A percentile compares a stretch with the other conserved stretches of the same genome.
These are phyloP conservation scores for Chrysogorgia sp. DNA, from an alignment of 92 coral and sea anemone genomes.

Conservation along the genomic window DNA sequence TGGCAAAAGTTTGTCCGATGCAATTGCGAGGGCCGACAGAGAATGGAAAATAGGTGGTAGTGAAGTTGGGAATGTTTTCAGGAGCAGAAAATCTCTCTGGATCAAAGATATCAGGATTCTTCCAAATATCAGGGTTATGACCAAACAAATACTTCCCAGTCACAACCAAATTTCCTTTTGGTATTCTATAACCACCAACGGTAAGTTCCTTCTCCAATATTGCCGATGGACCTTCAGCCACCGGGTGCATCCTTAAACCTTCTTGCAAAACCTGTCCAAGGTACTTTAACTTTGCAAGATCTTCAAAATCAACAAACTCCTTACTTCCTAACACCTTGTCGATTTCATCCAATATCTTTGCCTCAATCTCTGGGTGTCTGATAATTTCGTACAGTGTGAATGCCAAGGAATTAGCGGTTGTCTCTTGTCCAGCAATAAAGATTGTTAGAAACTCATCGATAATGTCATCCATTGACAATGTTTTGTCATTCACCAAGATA, in stretches of 20 bases:
- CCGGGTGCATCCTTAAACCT: conserved; percentile 73
- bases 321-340: conserved; percentile 52
- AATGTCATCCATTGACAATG: conserved; percentile 64
- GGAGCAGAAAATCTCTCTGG: conserved; percentile 28
- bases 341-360: conserved; percentile 64
- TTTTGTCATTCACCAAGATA: conserved; percentile 50
- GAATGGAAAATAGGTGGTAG: conserved; percentile 25
- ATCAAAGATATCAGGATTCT: conserved; percentile 35
- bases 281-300: conserved; percentile 74
- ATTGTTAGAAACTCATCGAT: conserved; percentile 68
- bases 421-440: conserved; percentile 68
- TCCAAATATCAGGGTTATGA: conserved; percentile 30
- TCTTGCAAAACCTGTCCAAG: conserved; percentile 76
- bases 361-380: conserved; percentile 61
- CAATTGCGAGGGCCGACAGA: conserved; percentile 39
- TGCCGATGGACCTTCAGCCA: conserved; percentile 41
- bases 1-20: conserved; percentile 39
- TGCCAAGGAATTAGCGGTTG: conserved; percentile 70
- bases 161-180: conserved; percentile 17
- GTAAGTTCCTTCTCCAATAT: conserved; percentile 37
- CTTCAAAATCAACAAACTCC: conserved; percentile 66
- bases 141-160: background rate
- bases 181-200: conserved; percentile 68
- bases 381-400: conserved; percentile 68
- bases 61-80: conserved; percentile 4